phyloP scores from a whole-genome alignment of 92 coral and sea anemone species.

The Paramuricea clavata region DNA sequence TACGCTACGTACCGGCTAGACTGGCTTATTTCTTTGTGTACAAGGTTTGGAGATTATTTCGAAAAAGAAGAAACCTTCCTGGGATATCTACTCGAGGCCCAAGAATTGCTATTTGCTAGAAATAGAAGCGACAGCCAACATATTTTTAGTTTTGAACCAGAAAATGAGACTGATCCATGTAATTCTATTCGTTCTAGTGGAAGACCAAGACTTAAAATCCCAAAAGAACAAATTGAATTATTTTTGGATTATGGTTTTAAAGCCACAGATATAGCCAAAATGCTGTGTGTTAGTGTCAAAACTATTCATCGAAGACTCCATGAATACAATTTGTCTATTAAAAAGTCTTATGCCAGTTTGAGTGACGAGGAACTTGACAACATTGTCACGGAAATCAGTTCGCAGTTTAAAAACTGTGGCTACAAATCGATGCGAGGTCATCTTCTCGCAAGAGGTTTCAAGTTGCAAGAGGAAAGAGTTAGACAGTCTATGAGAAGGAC shows the following conservation, averaged over 20 bases:
- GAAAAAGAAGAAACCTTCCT: constrained; percentile 36
- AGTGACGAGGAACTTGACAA: constrained; percentile 24
- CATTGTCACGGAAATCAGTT: constrained; percentile 6
- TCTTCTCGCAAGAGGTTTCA: constrained; percentile 61
- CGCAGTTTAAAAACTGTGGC: constrained; percentile 60
- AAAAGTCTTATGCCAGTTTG: not conserved
- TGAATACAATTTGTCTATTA: constrained; percentile 16
- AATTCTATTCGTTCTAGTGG: constrained; percentile 10
- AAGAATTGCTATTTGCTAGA: constrained; percentile 12
- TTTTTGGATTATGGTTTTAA: constrained; percentile 30
- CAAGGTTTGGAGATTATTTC: constrained; percentile 48
- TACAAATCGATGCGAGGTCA: constrained; percentile 69
- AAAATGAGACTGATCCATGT: constrained; percentile 14
- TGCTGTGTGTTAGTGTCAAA: constrained; percentile 20
- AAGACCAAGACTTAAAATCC: constrained; percentile 32
- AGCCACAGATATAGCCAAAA: constrained; percentile 26
- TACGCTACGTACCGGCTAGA: constrained; percentile 35
- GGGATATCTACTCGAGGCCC: constrained; percentile 22
- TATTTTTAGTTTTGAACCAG: not conserved
- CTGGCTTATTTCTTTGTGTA: constrained; percentile 52
- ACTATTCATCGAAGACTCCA: constrained; percentile 30
- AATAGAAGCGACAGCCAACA: not conserved
- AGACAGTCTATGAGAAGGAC: constrained; percentile 64
- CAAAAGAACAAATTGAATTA: constrained; percentile 34
- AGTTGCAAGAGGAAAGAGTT: constrained; percentile 56